These are phyloP conservation scores for Anarsia innoxiella DNA, from an alignment of 2,888 invertebrate species.

Conservation along the genomic window DNA sequence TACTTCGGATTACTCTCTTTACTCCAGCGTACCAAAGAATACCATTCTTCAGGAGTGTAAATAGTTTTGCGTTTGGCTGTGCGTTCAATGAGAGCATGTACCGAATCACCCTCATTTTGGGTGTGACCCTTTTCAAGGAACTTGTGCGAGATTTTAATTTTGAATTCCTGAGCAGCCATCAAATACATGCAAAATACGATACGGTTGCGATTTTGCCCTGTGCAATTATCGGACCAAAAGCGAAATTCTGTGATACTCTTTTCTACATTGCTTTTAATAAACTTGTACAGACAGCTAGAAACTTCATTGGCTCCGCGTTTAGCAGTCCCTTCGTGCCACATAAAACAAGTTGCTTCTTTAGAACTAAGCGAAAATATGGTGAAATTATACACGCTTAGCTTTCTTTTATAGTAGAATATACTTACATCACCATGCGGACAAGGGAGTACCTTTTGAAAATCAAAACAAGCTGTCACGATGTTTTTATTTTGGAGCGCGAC, in stretches of 20 bases:
- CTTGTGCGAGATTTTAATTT: neutral
- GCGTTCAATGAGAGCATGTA: neutral
- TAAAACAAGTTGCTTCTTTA: neutral
- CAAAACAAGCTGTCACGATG: neutral
- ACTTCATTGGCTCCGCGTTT: neutral
- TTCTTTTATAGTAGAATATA: neutral
- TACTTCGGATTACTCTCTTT: neutral
- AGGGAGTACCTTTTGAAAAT: neutral
- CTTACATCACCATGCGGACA: neutral
- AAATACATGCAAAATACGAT: neutral
- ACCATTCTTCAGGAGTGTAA: slow-evolving; percentile 1
- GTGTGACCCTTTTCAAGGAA: slow-evolving; percentile 5
- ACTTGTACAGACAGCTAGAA: neutral
- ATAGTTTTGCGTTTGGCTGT: neutral
- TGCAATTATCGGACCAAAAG: neutral
- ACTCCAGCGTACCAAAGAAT: neutral
- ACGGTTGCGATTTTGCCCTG: neutral
- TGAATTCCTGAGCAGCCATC: neutral
- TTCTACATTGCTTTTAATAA: neutral
- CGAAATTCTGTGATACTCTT: neutral
- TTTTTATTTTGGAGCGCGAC: neutral
- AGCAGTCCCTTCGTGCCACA: neutral
- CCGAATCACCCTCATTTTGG: slow-evolving; percentile 2
- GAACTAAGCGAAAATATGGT: neutral
- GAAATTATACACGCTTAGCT: neutral